These are phyloP conservation scores for Poeciliopsis infans DNA, from an alignment of 2,797 vertebrate genomes.

Conservation along the genomic window DNA sequence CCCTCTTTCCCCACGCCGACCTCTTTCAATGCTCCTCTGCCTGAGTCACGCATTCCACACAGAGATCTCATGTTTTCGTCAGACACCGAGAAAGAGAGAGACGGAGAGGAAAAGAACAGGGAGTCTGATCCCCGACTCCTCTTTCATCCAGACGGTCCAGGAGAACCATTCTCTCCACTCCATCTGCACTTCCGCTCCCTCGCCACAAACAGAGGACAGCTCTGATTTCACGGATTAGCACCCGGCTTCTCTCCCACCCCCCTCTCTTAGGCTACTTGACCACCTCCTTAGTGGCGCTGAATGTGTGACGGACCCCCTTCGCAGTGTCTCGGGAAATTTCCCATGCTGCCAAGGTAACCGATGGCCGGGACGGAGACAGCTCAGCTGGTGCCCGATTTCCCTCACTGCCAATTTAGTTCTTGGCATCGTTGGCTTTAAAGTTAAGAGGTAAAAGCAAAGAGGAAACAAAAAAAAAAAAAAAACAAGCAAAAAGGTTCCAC, in stretches of 20 bases:
- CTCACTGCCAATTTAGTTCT: conserved; percentile 29
- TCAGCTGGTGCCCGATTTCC: conserved; percentile 55
- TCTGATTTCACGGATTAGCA: conserved; percentile 26
- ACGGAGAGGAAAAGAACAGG: conserved; percentile 16
- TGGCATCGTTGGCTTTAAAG: conserved; percentile 29
- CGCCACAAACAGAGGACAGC: conserved; percentile 27
- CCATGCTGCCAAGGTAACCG: conserved; percentile 64
- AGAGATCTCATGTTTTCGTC: conserved; percentile 54
- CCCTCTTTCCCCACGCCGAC: conserved; percentile 51
- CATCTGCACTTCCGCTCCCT: conserved; percentile 26
- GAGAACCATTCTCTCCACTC: conserved; percentile 32
- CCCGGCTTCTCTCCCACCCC: background rate
- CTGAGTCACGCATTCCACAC: conserved; percentile 78
- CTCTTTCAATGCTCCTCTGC: conserved; percentile 45
- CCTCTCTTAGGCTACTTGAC: conserved; percentile 25
- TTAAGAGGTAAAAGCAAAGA: background rate
- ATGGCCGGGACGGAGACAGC: conserved; percentile 53
- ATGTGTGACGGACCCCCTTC: conserved; percentile 56
- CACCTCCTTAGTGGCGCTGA: conserved; percentile 38
- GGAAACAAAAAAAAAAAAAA: background rate
- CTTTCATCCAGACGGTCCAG: conserved; percentile 19
- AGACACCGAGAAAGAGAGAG: conserved; percentile 31
- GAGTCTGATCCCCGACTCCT: conserved; percentile 46
- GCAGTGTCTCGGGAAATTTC: conserved; percentile 66
- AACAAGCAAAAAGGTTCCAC: background rate